Conservation (phyloP, 2,113 vertebrate genomes). For the Archilochus colubris region DNA sequence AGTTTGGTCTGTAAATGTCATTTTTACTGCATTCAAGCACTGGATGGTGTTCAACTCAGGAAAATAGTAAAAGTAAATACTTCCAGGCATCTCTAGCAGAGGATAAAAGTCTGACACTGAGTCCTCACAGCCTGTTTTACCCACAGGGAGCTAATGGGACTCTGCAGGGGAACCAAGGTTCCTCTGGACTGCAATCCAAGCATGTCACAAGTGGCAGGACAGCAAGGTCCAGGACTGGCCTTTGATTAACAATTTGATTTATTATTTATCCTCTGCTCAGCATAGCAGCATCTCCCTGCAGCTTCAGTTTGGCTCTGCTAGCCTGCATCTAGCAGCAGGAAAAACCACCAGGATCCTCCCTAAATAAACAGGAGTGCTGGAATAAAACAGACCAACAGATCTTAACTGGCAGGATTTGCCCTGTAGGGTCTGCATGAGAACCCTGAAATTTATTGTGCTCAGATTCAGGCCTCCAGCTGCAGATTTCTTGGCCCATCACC, state of each 20-base stretch:
- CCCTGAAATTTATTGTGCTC: accelerated
- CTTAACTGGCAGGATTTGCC: not conserved
- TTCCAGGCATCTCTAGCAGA: not conserved
- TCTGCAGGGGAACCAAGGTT: not conserved
- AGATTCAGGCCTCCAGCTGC: not conserved
- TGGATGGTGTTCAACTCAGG: constrained; percentile 22
- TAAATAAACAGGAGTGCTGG: not conserved
- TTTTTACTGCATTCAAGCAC: constrained; percentile 11
- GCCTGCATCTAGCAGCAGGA: not conserved
- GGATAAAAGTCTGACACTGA: not conserved
- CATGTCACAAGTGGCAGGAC: not conserved
- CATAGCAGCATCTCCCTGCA: not conserved
- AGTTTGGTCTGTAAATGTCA: constrained; percentile 47
- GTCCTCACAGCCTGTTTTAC: not conserved
- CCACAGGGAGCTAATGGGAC: not conserved
- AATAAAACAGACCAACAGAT: not conserved
- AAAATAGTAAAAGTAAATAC: not conserved
- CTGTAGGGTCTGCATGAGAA: accelerated
- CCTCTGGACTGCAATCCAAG: not conserved
- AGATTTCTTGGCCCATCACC: not conserved
- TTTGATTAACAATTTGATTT: not conserved
- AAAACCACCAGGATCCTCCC: accelerated
- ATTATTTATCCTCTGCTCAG: not conserved
- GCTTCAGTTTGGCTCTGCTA: not conserved
- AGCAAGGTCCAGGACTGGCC: not conserved